Base-by-base conservation (phyloP, 2,888 invertebrate genomes). In the Mythimna lalbum region DNA sequence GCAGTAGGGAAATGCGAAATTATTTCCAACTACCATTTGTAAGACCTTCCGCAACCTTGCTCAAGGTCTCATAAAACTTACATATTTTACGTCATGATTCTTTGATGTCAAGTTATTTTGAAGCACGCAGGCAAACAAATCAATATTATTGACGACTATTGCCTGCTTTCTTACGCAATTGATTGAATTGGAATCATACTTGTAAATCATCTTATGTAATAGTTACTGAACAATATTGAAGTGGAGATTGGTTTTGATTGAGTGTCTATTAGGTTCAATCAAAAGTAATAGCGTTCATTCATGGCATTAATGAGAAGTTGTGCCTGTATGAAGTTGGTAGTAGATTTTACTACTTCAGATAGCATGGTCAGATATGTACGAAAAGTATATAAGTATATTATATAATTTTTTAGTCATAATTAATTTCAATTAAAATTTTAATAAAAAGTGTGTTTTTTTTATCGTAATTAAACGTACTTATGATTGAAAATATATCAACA, bases 221-320 rank as follows among this genome's bases (percentile, higher is more conserved):
- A 56, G 53, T 64, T 63, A 55, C 17, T 47, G 57, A 52, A 52
- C 63, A 36, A 12, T 50, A 57, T 47, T 10, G 7, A 52, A 49
- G 31, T 50, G 66, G 36, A 62, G 4, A 67, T 59, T 63, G 80
- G 75, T 56, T 69, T 67, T 63, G 52, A 79, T 79, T 71, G 56
- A 21, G 53, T 2, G 17, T 27, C 39, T 56, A 76, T 80, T 72
- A 59, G 12, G 47, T 10, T 27, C 76, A 76, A 78, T 78, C 27
- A 71, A 55, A 27, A 10, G 19, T 53, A 76, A 80, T 71, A 9
- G 49, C 68, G 59, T 63, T 63, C 52, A 80, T 78, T 81, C 69
- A 65, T 65, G 23, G 31, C 10, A 4, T 31, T 31, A 17, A 62
- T n/a, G 3, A 17, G 21, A n/a, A 17, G 9, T 49, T 63, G 3